A percentile compares a stretch with the other conserved stretches of the same genome.
Evolutionary conservation across 2,888 invertebrate genomes (phyloP).

Genomic region (Hetaerina titia): DNA sequence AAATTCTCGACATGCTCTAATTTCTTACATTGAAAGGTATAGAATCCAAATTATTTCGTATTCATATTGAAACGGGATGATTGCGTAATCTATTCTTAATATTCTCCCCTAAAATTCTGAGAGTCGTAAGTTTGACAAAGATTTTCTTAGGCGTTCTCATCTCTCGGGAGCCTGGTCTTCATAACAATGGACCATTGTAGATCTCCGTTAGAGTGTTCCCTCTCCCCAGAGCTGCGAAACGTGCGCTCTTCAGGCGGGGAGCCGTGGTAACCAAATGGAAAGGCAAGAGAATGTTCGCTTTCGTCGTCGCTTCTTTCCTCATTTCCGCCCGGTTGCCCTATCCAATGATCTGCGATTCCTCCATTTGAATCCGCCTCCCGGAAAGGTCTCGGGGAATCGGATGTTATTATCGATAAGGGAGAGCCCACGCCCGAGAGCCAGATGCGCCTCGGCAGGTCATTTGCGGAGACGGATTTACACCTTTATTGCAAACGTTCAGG

Average conservation of each 20-base stretch:
- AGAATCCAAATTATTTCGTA: too few species aligned
- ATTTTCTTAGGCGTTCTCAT: neutral
- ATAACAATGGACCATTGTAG: neutral
- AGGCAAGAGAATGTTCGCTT: neutral
- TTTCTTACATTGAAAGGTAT: too few species aligned
- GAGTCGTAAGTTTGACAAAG: too few species aligned
- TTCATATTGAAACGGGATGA: too few species aligned
- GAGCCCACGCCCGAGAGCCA: neutral
- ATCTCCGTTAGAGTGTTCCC: neutral
- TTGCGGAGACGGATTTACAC: too few species aligned
- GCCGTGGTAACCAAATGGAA: neutral
- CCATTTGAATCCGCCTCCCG: neutral
- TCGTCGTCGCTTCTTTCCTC: neutral
- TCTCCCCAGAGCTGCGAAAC: neutral
- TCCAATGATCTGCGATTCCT: constrained; percentile 27
- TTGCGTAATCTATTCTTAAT: too few species aligned
- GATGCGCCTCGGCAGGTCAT: neutral
- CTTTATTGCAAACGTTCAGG: neutral
- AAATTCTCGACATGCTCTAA: too few species aligned
- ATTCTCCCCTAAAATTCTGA: too few species aligned
- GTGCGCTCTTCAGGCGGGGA: neutral
- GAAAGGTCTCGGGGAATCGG: neutral
- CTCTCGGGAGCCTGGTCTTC: neutral
- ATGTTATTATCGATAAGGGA: neutral
- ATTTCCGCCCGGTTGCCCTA: neutral